Base-by-base conservation (phyloP, 2,888 invertebrate genomes). In the Lasioglossum calceatum region DNA sequence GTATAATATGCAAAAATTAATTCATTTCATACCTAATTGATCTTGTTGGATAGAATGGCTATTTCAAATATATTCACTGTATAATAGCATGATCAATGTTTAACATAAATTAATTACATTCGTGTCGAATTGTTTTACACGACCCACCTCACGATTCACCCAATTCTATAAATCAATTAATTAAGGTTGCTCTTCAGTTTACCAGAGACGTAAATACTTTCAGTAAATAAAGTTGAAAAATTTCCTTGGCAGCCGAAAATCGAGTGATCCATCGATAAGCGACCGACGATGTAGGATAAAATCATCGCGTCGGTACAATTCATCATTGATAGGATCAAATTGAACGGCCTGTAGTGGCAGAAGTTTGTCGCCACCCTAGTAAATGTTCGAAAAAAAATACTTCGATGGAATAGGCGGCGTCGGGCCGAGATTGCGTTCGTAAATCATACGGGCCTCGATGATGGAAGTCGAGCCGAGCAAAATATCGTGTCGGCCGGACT, bases 401-500 rank as follows among this genome's bases (percentile, higher is more conserved):
- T 70, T 70, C 4, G 12, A 23, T 39, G 23, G 12, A 12, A 70
- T 39, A 39, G 70, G 70, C 39, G 12, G 23, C 2, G 39, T 54
- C 10, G 12, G 0, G 70, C 39, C 16, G 81, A 23, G 44, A 80
- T 47, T 23, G 77, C 19, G 23, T 36, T 39, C 12, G 74, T 50
- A 44, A 27, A 85, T 70, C 67, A 39, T 44, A 70, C 70, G 8
- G 39, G 39, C 39, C 19, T 19, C 14, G 4, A 54, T 14, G 4
- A 47, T 39, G 54, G 54, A 54, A 54, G 54, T 23, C 23, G 10
- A 19, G 54, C 8, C 76, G 64, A 76, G 54, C 72, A 61, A 76
- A 81, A 82, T 64, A 54, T 77, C 64, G 77, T 5, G 54, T 50
- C 36, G 75, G 50, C 36, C n/a, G 16, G 87, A 78, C 67, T 79